Evolutionary conservation across 2,888 invertebrate species (phyloP).

Genomic region (Scrobipalpa costella): DNA sequence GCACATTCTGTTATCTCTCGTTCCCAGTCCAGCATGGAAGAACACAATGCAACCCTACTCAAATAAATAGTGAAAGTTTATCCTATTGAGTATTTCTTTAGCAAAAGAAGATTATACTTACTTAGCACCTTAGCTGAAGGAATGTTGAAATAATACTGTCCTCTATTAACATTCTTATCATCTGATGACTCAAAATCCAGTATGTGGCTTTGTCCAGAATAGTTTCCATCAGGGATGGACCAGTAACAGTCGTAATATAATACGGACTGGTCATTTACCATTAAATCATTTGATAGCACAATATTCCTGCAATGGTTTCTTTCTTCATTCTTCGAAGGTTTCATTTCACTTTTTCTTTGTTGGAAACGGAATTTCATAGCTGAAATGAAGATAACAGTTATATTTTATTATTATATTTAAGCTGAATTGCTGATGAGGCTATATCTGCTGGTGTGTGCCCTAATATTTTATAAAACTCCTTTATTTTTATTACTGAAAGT

Average conservation of each 20-base stretch:
- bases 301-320: constrained; percentile 70
- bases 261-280: constrained; percentile 64
- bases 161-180: constrained; percentile 61
- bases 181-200: constrained; percentile 70
- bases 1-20: too few species aligned
- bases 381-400: constrained; percentile 42
- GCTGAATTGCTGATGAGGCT: too few species aligned
- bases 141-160: constrained; percentile 70
- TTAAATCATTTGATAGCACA: constrained; percentile 61
- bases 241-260: constrained; percentile 74
- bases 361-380: constrained; percentile 74
- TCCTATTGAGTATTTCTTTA: too few species aligned
- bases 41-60: too few species aligned
- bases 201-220: constrained; percentile 60
- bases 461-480: too few species aligned
- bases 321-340: constrained; percentile 35
- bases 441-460: too few species aligned
- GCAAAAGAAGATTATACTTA: constrained; percentile 52
- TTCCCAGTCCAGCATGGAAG: too few species aligned
- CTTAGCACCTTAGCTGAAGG: constrained; percentile 69
- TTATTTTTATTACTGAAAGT: too few species aligned
- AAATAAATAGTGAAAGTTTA: too few species aligned
- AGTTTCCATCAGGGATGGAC: constrained; percentile 55
- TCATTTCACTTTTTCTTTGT: constrained; percentile 39
- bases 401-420: too few species aligned